These are phyloP conservation scores for Macroglossus sobrinus DNA, from an alignment of 2,113 vertebrate species.

Conservation along the genomic window DNA sequence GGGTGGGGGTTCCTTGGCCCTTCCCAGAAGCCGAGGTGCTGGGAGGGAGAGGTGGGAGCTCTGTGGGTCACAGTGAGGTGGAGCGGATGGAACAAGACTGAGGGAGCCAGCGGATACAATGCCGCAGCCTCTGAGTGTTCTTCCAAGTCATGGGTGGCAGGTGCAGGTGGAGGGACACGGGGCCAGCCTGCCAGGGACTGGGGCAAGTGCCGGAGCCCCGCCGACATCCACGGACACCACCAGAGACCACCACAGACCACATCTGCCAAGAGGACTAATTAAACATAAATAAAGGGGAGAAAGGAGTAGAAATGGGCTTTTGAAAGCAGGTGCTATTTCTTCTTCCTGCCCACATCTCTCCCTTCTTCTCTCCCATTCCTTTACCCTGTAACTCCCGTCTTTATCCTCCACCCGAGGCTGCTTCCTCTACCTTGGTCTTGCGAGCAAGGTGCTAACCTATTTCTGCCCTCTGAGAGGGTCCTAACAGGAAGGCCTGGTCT, in stretches of 20 bases:
- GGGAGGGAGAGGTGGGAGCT: not conserved
- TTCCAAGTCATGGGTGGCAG: not conserved
- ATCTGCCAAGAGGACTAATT: fast-evolving
- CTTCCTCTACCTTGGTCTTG: not conserved
- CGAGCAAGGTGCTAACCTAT: not conserved
- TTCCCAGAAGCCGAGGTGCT: not conserved
- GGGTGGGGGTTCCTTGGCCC: not conserved
- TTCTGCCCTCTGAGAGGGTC: not conserved
- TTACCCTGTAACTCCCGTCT: not conserved
- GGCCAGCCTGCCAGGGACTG: not conserved
- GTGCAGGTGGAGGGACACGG: fast-evolving
- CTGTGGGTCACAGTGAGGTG: fast-evolving
- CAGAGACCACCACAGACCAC: not conserved
- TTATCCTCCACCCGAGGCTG: fast-evolving
- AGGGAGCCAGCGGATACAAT: not conserved
- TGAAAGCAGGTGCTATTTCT: fast-evolving
- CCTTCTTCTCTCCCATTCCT: too few relatives aligned
- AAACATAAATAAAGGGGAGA: too few relatives aligned
- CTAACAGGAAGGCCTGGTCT: not conserved
- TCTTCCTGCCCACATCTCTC: fast-evolving
- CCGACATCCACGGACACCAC: fast-evolving
- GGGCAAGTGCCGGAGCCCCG: fast-evolving
- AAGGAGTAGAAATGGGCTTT: fast-evolving
- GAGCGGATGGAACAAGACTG: not conserved
- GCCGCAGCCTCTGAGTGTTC: fast-evolving